Conservation (phyloP, 92 coral and sea anemone species). For the Heteractis magnifica region DNA sequence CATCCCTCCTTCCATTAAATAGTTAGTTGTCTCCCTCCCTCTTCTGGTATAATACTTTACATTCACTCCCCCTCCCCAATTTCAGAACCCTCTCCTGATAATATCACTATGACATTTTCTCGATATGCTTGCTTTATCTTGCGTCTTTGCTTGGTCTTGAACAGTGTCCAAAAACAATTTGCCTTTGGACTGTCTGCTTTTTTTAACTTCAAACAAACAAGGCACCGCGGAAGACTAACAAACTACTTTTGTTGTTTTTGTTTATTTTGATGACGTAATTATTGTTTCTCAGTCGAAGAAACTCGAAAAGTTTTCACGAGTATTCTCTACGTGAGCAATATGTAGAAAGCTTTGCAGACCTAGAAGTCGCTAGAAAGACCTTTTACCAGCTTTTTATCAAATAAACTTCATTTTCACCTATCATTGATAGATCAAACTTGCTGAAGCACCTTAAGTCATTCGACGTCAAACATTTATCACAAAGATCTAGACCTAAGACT, state of each 20-base stretch:
- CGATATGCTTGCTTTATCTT: not conserved
- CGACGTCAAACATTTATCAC: not conserved
- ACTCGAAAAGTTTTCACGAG: not conserved
- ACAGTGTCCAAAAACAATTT: not conserved
- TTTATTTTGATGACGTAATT: not conserved
- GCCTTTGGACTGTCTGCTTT: no score
- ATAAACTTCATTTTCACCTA: not conserved
- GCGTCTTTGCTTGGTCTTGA: not conserved
- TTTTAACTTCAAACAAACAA: no score
- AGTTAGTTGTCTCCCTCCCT: no score
- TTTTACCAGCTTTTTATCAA: not conserved
- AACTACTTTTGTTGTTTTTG: not conserved
- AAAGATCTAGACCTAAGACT: not conserved
- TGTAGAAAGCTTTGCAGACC: not conserved
- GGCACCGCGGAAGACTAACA: not conserved
- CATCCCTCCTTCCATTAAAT: no score
- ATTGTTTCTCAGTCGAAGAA: not conserved
- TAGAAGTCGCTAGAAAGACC: constrained; percentile 1
- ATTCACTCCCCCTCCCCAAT: no score
- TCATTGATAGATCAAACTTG: not conserved
- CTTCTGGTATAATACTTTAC: no score
- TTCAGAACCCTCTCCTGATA: not conserved
- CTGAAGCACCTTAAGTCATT: not conserved
- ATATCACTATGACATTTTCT: not conserved
- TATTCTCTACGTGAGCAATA: not conserved